phyloP scores from a whole-genome alignment of 1,140 invertebrate species.

The Andricus grossulariae region DNA sequence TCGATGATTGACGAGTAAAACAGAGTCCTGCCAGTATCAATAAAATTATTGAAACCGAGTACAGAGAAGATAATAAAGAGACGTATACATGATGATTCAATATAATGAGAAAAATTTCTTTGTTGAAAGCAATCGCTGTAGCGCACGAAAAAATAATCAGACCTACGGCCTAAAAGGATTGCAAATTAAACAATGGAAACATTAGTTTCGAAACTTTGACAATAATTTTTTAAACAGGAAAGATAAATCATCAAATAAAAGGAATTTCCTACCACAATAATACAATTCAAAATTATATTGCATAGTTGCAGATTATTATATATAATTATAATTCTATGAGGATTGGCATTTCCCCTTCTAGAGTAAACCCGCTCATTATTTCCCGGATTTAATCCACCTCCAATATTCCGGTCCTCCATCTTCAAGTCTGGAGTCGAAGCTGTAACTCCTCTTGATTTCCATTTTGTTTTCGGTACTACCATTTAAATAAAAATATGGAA shows the following conservation, averaged over 20 bases:
- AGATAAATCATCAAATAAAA: neutral
- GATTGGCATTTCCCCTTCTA: neutral
- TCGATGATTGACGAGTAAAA: neutral
- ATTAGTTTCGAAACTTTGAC: neutral
- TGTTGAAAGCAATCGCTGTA: neutral
- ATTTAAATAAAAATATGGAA: neutral
- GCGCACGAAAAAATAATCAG: neutral
- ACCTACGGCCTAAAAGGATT: neutral
- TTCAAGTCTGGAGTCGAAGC: neutral
- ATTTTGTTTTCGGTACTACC: neutral
- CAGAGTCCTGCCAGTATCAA: neutral
- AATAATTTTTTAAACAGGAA: no score
- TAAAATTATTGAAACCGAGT: neutral
- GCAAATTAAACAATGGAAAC: neutral
- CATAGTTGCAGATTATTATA: neutral
- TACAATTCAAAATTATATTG: slow-evolving; percentile 1
- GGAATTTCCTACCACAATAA: neutral
- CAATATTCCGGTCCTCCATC: neutral
- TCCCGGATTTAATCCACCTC: neutral
- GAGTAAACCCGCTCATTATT: neutral
- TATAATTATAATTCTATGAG: neutral
- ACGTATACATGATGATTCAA: neutral
- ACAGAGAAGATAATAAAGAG: neutral
- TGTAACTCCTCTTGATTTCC: neutral
- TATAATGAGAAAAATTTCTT: neutral